These are phyloP conservation scores for Apodemia mormo DNA, from an alignment of 2,888 invertebrate species.

Conservation along the genomic window DNA sequence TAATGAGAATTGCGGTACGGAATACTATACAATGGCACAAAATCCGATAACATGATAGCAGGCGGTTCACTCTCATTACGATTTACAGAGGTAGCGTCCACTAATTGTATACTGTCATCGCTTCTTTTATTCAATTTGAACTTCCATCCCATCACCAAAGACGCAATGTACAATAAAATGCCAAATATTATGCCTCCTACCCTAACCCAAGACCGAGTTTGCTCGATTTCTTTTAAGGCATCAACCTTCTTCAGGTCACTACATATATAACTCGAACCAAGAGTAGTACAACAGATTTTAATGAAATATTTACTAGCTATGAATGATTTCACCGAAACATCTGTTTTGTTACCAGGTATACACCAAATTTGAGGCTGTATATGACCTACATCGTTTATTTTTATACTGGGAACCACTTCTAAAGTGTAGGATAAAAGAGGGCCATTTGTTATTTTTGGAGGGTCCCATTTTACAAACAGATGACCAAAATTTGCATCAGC, in stretches of 20 bases:
- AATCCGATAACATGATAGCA: constrained; percentile 52
- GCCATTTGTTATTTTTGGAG: constrained; percentile 61
- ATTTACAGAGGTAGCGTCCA: constrained; percentile 48
- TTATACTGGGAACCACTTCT: constrained; percentile 55
- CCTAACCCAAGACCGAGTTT: constrained; percentile 40
- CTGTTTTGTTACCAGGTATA: constrained; percentile 44
- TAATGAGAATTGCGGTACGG: constrained; percentile 39
- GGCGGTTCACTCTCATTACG: constrained; percentile 50
- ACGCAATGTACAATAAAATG: constrained; percentile 47
- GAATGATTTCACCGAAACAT: constrained; percentile 41
- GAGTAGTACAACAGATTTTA: constrained; percentile 49
- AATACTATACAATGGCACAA: constrained; percentile 44
- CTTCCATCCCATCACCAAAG: constrained; percentile 48
- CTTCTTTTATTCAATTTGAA: constrained; percentile 36
- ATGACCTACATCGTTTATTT: constrained; percentile 41
- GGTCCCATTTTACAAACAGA: constrained; percentile 57
- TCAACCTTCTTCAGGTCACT: constrained; percentile 39
- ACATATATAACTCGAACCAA: constrained; percentile 49
- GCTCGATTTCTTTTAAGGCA: constrained; percentile 33
- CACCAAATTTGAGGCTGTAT: constrained; percentile 57
- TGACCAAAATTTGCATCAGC: constrained; percentile 45
- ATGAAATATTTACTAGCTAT: constrained; percentile 47
- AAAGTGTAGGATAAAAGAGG: constrained; percentile 62
- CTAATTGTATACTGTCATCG: constrained; percentile 53
- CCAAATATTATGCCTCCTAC: constrained; percentile 55